Base-by-base conservation (phyloP, 2,888 invertebrate genomes). In the Beris morrisii region DNA sequence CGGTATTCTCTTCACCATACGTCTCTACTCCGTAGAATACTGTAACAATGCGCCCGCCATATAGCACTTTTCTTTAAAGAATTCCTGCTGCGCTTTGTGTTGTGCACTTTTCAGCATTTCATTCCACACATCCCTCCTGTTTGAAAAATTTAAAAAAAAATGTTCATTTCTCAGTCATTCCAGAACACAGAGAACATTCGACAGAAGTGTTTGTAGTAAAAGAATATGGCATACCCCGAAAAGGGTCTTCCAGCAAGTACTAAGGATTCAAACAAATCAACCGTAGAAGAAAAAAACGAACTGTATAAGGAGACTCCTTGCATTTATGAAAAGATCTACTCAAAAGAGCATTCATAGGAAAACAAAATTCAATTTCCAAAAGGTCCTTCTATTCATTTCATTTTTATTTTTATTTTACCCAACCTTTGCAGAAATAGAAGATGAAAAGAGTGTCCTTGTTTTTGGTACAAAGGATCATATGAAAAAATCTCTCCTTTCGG, bases 181-280 rank as follows among this genome's bases (percentile, higher is more conserved):
- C 7, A 38, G 22, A 38, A 38, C 38, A 38, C 38, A 38, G 7
- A 9, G 9, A 38, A 38, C 50, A 59, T 32, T 22, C 52, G 61
- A 61, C 38, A 52, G 50, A 50, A 50, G 61, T 61, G 61, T 61
- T 61, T 61, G 38, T 61, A 22, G 3, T 61, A 50, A 61, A 58
- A 58, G 46, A 45, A 45, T 28, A 45, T 45, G 13, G 44, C 12
- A 58, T 58, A 58, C 44, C 45, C 45, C 57, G 45, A 58, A 58
- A 58, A 46, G 45, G 57, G 45, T 46, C 45, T 53, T 58, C 45
- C 11, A 45, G n/a, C 38, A 38, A 38, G 38, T 38, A 38, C 38
- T 38, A 38, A 38, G 38, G 38, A 38, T 38, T 9, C 38, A 38
- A 38, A 9, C 9, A 38, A 38, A 38, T 38, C 38, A 22, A 22